Evolutionary conservation across 2,888 invertebrate species (phyloP).

Genomic region (Cheilosia pagana): DNA sequence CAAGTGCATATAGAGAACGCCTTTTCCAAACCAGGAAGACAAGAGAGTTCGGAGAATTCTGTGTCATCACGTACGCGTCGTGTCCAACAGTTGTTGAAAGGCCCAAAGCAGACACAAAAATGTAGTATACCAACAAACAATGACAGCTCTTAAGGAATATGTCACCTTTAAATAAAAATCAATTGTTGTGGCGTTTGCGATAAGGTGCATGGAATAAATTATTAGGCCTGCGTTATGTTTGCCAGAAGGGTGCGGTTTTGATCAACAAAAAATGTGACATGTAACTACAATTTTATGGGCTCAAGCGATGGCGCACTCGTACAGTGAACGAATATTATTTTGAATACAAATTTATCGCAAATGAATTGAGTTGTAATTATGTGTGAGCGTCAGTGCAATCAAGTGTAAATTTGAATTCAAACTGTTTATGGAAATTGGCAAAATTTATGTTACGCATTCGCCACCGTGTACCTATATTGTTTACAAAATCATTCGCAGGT

Average conservation of each 20-base stretch:
- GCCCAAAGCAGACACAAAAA: constrained; percentile 13
- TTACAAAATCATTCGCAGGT: too few species aligned
- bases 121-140: constrained; percentile 15
- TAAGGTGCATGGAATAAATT: constrained; percentile 49
- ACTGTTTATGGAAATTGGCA: too few species aligned
- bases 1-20: constrained; percentile 32
- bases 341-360: background rate
- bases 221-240: constrained; percentile 15
- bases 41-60: constrained; percentile 64
- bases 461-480: background rate
- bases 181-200: constrained; percentile 65
- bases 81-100: constrained; percentile 44
- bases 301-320: background rate
- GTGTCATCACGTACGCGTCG: constrained; percentile 58
- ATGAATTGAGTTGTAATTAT: too few species aligned
- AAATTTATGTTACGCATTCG: constrained; percentile 20
- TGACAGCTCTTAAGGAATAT: constrained; percentile 28
- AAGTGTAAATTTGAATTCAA: background rate
- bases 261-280: constrained; percentile 16
- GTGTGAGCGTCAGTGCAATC: too few species aligned
- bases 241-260: constrained; percentile 2
- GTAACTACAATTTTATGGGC: constrained; percentile 3
- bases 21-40: constrained; percentile 62
- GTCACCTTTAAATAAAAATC: constrained; percentile 56
- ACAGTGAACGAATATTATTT: background rate